Percentiles rank a stretch among this genome's conserved stretches.
Evolutionary conservation across 2,888 invertebrate species (phyloP).

Genomic region (Nyleta sp.): DNA sequence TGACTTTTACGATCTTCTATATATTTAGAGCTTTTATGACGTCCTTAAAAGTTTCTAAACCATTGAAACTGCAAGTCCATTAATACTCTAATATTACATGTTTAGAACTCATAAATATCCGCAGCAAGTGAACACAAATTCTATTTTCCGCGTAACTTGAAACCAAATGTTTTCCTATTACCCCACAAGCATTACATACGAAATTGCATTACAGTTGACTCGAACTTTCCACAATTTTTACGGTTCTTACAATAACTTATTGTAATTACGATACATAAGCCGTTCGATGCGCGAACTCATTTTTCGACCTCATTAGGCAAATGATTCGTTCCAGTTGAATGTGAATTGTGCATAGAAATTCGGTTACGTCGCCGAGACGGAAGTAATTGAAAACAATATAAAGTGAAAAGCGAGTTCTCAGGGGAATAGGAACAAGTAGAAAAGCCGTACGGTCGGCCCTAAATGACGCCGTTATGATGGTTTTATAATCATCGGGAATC

Average conservation of each 20-base stretch:
- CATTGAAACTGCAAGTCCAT: too few relatives aligned
- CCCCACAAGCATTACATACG: not conserved
- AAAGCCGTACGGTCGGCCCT: not conserved
- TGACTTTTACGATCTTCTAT: too few relatives aligned
- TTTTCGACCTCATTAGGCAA: slow-evolving; percentile 35
- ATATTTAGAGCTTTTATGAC: too few relatives aligned
- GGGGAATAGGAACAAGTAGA: slow-evolving; percentile 15
- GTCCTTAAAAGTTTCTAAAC: too few relatives aligned
- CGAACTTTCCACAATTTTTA: not conserved
- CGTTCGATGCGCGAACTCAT: not conserved
- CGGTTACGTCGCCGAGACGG: slow-evolving; percentile 44
- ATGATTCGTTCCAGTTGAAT: slow-evolving; percentile 38
- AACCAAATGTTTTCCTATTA: not conserved
- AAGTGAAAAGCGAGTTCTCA: slow-evolving; percentile 43
- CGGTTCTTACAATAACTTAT: not conserved
- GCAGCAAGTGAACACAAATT: not conserved
- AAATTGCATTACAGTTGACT: too few relatives aligned
- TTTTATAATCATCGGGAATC: slow-evolving; percentile 25
- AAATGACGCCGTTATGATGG: slow-evolving; percentile 25
- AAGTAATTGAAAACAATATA: slow-evolving; percentile 61
- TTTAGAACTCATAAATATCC: too few relatives aligned
- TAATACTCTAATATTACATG: too few relatives aligned
- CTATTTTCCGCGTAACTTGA: not conserved
- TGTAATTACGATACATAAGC: not conserved
- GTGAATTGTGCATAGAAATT: slow-evolving; percentile 47